Evolutionary conservation across 2,113 vertebrate genomes (phyloP).

Genomic region (Chloebia gouldiae): DNA sequence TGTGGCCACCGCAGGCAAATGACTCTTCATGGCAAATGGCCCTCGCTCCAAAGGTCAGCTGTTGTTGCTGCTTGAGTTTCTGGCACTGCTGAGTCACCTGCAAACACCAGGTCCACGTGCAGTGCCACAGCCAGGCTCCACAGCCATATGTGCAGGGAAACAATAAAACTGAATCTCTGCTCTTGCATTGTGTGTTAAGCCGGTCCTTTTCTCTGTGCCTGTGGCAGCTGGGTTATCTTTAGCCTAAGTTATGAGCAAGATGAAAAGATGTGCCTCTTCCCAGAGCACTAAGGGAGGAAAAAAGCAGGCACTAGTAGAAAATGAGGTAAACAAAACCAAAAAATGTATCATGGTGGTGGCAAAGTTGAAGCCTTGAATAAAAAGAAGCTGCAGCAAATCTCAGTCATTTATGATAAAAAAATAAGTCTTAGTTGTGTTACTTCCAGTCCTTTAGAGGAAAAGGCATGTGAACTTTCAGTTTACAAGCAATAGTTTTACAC

Average conservation of each 20-base stretch:
- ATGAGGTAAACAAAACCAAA: background rate
- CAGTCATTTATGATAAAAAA: background rate
- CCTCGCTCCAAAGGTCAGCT: background rate
- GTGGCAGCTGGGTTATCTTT: background rate
- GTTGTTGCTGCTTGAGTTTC: background rate
- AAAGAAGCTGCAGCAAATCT: background rate
- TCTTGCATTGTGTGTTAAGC: background rate
- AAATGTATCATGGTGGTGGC: fast-evolving
- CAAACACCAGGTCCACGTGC: background rate
- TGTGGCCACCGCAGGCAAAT: background rate
- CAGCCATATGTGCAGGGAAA: background rate
- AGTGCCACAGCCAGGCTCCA: background rate
- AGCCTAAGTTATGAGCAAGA: background rate
- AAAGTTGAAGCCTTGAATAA: background rate
- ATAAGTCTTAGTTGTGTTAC: background rate
- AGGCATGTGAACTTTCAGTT: background rate
- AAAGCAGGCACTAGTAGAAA: background rate
- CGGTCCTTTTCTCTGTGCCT: background rate
- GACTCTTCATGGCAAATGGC: background rate
- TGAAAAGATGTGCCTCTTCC: background rate
- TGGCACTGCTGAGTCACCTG: background rate
- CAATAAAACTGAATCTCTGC: background rate
- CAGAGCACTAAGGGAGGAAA: background rate
- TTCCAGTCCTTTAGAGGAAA: background rate
- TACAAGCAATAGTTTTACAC: background rate